These are phyloP conservation scores for Parotia lawesii DNA, from an alignment of 2,113 vertebrate genomes.

Conservation along the genomic window DNA sequence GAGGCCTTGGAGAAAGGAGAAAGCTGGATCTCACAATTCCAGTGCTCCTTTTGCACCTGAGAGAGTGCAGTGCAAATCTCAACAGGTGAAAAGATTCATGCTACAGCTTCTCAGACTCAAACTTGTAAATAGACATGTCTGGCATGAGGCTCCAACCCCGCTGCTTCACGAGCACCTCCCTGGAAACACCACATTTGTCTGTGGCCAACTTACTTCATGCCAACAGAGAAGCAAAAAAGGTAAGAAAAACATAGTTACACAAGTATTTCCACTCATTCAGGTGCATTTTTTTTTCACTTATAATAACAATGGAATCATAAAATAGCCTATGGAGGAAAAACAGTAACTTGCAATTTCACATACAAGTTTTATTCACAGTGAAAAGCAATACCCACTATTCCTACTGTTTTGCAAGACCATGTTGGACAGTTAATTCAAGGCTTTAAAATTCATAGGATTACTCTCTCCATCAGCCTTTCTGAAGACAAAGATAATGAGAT, in stretches of 20 bases:
- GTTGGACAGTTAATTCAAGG: not conserved
- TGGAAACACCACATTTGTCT: not conserved
- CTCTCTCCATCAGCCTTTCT: not conserved
- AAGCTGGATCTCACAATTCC: not conserved
- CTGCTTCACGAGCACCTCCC: not conserved
- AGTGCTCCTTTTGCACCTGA: not conserved
- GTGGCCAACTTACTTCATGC: not conserved
- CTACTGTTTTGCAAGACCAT: not conserved
- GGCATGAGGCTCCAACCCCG: not conserved
- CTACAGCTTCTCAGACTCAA: not conserved
- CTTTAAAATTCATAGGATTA: not conserved
- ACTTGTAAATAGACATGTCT: not conserved
- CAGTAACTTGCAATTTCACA: not conserved
- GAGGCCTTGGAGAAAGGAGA: not conserved
- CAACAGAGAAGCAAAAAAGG: not conserved
- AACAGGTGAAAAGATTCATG: not conserved
- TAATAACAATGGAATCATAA: not conserved
- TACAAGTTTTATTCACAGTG: not conserved
- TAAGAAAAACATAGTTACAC: not conserved
- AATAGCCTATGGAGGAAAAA: not conserved
- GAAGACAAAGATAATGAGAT: constrained; percentile 32
- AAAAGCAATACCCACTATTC: not conserved
- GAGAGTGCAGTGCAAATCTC: not conserved
- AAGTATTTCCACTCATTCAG: not conserved
- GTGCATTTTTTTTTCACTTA: accelerated